A percentile compares a stretch with the other conserved stretches of the same genome.
Evolutionary conservation across 2,797 vertebrate species (phyloP).

Genomic region (Okamejei kenojei): DNA sequence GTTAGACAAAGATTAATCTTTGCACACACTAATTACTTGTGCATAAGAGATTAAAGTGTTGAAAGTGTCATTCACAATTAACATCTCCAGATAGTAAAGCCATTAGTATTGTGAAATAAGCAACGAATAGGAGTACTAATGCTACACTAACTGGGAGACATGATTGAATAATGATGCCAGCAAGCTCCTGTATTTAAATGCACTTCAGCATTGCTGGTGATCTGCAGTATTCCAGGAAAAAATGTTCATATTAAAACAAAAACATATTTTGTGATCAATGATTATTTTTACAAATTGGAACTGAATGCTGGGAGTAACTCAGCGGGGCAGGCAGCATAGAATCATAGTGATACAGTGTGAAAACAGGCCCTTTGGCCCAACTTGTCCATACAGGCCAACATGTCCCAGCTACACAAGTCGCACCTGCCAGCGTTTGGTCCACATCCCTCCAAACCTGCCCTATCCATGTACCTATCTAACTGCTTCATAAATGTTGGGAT

Average conservation of each 20-base stretch:
- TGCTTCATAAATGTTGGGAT: too few relatives aligned
- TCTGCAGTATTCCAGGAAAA: not conserved
- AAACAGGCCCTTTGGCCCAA: too few relatives aligned
- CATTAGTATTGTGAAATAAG: slow-evolving; percentile 22
- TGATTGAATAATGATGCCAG: slow-evolving; percentile 2
- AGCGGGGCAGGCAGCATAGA: too few relatives aligned
- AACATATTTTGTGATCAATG: not conserved
- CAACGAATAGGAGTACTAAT: slow-evolving; percentile 29
- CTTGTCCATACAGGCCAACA: too few relatives aligned
- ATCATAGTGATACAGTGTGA: too few relatives aligned
- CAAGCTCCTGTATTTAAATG: not conserved
- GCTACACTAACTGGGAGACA: slow-evolving; percentile 13
- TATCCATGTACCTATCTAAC: too few relatives aligned
- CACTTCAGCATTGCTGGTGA: slow-evolving; percentile 16
- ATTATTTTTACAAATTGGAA: not conserved
- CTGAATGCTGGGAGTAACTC: too few relatives aligned
- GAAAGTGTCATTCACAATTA: slow-evolving; percentile 36
- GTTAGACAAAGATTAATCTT: slow-evolving; percentile 13
- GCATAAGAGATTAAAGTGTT: slow-evolving; percentile 13
- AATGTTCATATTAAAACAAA: not conserved
- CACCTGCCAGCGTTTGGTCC: too few relatives aligned
- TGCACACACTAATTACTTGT: slow-evolving; percentile 16
- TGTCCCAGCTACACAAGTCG: too few relatives aligned
- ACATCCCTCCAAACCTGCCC: too few relatives aligned
- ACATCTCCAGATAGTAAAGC: slow-evolving; percentile 23